Percentiles rank a stretch among this genome's conserved stretches.
These are phyloP conservation scores for Oryzias sinensis DNA, from an alignment of 2,797 vertebrate species.

Conservation along the genomic window DNA sequence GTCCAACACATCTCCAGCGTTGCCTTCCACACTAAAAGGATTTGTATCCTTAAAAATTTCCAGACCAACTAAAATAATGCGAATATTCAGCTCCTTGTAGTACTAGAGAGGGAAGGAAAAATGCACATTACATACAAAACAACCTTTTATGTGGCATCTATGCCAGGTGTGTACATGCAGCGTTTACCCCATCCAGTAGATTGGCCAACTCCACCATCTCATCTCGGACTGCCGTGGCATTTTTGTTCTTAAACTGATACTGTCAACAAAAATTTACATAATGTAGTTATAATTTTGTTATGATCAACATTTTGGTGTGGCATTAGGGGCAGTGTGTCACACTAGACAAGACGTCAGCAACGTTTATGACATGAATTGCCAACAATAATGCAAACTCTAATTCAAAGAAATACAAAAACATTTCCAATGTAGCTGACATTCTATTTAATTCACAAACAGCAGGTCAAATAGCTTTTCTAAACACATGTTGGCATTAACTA, in stretches of 20 bases:
- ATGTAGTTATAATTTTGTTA: too few relatives aligned
- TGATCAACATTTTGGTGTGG: too few relatives aligned
- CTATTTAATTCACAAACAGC: too few relatives aligned
- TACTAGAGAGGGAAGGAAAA: conserved; percentile 55
- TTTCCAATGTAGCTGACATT: too few relatives aligned
- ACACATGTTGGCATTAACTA: too few relatives aligned
- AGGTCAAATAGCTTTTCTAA: too few relatives aligned
- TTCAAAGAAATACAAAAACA: too few relatives aligned
- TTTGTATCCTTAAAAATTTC: conserved; percentile 79
- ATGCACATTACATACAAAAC: not conserved
- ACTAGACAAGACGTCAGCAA: too few relatives aligned
- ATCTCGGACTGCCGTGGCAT: conserved; percentile 70
- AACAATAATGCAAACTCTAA: too few relatives aligned
- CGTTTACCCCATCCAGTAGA: conserved; percentile 83
- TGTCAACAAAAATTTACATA: conserved; percentile 54
- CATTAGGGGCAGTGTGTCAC: too few relatives aligned
- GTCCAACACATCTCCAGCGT: conserved; percentile 75
- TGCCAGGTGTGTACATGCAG: not conserved
- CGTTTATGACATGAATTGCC: too few relatives aligned
- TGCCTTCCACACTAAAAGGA: conserved; percentile 73
- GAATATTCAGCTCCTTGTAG: conserved; percentile 82
- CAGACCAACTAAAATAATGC: conserved; percentile 82
- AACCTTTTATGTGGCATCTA: not conserved
- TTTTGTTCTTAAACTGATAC: conserved; percentile 70
- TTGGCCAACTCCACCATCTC: conserved; percentile 84